Evolutionary conservation across 2,113 vertebrate species (phyloP).

Genomic region (Tupaia tana): DNA sequence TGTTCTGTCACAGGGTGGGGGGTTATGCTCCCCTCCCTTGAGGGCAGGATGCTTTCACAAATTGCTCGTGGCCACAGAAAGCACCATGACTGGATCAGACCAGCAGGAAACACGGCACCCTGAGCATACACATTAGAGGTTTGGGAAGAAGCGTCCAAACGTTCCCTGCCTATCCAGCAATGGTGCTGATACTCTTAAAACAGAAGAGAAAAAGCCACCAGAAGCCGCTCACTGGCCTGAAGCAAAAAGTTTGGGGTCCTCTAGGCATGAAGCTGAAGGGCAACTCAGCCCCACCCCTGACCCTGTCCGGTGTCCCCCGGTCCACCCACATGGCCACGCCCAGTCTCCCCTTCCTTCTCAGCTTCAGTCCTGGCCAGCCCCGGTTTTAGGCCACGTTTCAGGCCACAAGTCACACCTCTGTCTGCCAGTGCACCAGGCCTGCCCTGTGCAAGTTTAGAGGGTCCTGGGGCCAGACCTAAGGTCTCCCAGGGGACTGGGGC

Average conservation of each 20-base stretch:
- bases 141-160: background rate
- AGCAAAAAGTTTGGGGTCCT: too few relatives aligned
- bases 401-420: rapidly evolving
- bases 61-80: background rate
- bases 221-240: background rate
- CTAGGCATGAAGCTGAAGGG: background rate
- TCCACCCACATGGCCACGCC: rapidly evolving
- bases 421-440: too few relatives aligned
- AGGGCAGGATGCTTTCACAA: background rate
- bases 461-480: rapidly evolving
- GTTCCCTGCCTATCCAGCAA: background rate
- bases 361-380: background rate
- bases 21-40: background rate
- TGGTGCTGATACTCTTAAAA: background rate
- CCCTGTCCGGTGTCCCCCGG: background rate
- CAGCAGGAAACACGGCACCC: background rate
- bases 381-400: too few relatives aligned
- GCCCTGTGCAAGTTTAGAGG: rapidly evolving
- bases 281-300: background rate
- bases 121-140: background rate
- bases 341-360: background rate
- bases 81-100: background rate
- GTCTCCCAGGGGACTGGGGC: rapidly evolving
- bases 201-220: background rate
- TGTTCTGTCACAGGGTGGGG: background rate